These are phyloP conservation scores for Callimorpha dominula DNA, from an alignment of 2,888 invertebrate genomes.

Conservation along the genomic window DNA sequence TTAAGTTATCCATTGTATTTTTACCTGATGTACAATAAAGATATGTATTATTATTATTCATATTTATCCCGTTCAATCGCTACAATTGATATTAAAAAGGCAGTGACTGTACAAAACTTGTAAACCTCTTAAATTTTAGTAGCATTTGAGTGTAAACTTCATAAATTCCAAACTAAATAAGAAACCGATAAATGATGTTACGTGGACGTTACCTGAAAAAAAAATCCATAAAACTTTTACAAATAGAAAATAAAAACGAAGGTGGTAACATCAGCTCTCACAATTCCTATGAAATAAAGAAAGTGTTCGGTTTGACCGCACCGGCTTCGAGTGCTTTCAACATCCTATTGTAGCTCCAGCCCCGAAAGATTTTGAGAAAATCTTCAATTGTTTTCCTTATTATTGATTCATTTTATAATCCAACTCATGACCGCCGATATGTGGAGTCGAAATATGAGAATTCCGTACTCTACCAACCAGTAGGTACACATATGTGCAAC, in stretches of 20 bases:
- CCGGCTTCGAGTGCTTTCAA: conserved; percentile 44
- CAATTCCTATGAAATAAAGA: conserved; percentile 32
- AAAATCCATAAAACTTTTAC: background rate
- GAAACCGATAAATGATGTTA: background rate
- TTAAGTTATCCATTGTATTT: no score
- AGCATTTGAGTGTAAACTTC: background rate
- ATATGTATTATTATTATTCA: no score
- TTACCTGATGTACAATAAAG: no score
- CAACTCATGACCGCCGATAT: background rate
- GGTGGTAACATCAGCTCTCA: conserved; percentile 36
- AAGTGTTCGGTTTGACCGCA: conserved; percentile 46
- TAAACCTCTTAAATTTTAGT: background rate
- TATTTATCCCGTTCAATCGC: no score
- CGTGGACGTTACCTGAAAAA: no score
- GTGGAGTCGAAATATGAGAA: background rate
- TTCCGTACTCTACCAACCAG: no score
- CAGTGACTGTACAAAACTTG: no score
- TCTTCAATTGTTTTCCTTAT: conserved; percentile 43
- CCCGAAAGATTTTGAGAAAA: conserved; percentile 26
- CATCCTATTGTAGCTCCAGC: conserved; percentile 31
- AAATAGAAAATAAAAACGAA: background rate
- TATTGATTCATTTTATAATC: conserved; percentile 18
- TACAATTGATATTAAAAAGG: background rate
- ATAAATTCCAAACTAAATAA: no score
- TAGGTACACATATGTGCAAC: background rate